Evolutionary conservation across 2,797 vertebrate species (phyloP).

Genomic region (Anguilla megastoma): DNA sequence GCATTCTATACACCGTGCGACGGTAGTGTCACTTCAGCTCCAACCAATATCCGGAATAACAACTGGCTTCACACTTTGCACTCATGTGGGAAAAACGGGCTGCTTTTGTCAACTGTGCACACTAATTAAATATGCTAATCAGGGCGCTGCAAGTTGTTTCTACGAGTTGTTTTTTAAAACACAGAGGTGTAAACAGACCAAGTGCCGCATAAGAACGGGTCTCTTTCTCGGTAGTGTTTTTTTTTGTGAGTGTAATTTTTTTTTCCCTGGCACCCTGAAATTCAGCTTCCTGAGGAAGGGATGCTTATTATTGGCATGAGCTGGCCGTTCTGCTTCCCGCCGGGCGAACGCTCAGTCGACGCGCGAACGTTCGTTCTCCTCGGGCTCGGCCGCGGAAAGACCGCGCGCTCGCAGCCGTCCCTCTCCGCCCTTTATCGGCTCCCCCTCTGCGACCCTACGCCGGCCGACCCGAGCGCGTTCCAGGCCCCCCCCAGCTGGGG

Average conservation of each 20-base stretch:
- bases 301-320: not conserved
- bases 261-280: not conserved
- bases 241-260: not conserved
- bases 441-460: not conserved
- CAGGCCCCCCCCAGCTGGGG: not conserved
- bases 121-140: slow-evolving; percentile 80
- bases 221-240: not conserved
- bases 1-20: slow-evolving; percentile 83
- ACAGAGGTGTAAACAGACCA: not conserved
- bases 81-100: slow-evolving; percentile 60
- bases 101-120: slow-evolving; percentile 65
- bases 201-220: not conserved
- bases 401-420: not conserved
- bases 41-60: slow-evolving; percentile 83
- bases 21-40: slow-evolving; percentile 78
- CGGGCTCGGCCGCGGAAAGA: not conserved
- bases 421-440: slow-evolving; percentile 1
- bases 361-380: not conserved
- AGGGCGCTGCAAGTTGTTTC: slow-evolving; percentile 56
- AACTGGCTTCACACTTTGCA: slow-evolving; percentile 77
- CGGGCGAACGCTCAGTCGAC: not conserved
- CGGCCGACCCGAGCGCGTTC: not conserved
- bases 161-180: not conserved
- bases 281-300: not conserved
- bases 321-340: not conserved